These are phyloP conservation scores for Druceiella hillmani DNA, from an alignment of 2,888 invertebrate genomes.

Conservation along the genomic window DNA sequence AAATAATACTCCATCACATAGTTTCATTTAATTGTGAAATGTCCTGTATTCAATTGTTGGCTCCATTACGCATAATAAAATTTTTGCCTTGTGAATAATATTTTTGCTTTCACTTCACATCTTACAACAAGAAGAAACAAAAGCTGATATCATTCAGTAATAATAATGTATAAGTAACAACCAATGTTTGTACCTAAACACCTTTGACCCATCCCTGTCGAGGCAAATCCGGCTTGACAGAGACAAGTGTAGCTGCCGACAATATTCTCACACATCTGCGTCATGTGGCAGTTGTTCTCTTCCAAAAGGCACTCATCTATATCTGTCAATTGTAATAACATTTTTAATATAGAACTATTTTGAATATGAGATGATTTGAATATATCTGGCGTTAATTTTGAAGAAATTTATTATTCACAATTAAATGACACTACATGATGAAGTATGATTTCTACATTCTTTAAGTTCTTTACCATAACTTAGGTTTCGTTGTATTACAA, in stretches of 20 bases:
- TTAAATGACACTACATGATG: no score
- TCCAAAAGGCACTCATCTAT: slow-evolving; percentile 53
- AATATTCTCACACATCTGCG: slow-evolving; percentile 53
- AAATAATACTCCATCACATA: no score
- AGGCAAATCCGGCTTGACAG: slow-evolving; percentile 50
- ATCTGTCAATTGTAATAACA: slow-evolving; percentile 36
- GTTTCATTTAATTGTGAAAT: no score
- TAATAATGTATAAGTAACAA: no score
- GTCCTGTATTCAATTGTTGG: no score
- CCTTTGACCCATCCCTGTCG: slow-evolving; percentile 40
- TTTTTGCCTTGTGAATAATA: no score
- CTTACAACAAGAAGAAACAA: slow-evolving; percentile 1
- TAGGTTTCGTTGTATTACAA: no score
- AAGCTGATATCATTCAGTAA: slow-evolving; percentile 2
- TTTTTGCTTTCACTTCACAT: no score
- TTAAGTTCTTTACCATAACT: slow-evolving; percentile 27
- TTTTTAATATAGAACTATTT: neutral
- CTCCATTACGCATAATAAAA: no score
- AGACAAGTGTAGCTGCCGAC: slow-evolving; percentile 55
- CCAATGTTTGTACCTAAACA: slow-evolving; percentile 36
- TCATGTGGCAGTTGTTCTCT: slow-evolving; percentile 48
- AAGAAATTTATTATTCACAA: no score
- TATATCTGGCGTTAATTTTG: no score
- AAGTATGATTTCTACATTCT: slow-evolving; percentile 13
- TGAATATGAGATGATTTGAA: no score